Percentiles rank a stretch among this genome's conserved stretches.
Evolutionary conservation across 1,140 invertebrate genomes (phyloP).

Genomic region (Hestina assimilis): DNA sequence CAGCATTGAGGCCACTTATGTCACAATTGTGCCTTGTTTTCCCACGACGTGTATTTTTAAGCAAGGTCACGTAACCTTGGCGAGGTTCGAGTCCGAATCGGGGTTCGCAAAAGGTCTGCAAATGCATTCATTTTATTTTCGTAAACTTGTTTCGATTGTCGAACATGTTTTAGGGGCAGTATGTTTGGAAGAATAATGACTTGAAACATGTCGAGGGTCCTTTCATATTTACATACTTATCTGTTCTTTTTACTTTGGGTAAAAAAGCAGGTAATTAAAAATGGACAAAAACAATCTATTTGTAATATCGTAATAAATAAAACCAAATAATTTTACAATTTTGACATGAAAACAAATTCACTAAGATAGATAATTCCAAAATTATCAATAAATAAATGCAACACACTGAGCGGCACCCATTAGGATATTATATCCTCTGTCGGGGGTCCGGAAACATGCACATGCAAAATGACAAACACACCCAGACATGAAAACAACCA

Average conservation of each 20-base stretch:
- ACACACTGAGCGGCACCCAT: no score
- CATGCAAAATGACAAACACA: no score
- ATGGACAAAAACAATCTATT: no score
- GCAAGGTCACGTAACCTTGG: constrained; percentile 24
- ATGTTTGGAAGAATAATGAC: no score
- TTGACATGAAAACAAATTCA: no score
- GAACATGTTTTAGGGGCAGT: background rate
- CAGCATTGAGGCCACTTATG: constrained; percentile 12
- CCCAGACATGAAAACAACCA: background rate
- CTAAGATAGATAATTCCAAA: background rate
- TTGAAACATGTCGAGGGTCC: no score
- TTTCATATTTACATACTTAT: no score
- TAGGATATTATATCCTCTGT: no score
- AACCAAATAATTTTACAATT: no score
- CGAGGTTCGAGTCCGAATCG: constrained; percentile 10
- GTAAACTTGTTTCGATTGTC: constrained; percentile 9
- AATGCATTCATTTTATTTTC: constrained; percentile 1
- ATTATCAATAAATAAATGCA: background rate
- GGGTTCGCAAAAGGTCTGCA: constrained; percentile 1
- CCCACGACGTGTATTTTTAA: constrained; percentile 25
- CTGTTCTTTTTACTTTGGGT: background rate
- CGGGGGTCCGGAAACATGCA: no score
- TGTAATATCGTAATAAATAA: no score
- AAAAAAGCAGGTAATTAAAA: no score
- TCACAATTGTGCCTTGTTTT: constrained; percentile 18